Conservation (phyloP, 2,797 vertebrate genomes). For the Vespertilio murinus region DNA sequence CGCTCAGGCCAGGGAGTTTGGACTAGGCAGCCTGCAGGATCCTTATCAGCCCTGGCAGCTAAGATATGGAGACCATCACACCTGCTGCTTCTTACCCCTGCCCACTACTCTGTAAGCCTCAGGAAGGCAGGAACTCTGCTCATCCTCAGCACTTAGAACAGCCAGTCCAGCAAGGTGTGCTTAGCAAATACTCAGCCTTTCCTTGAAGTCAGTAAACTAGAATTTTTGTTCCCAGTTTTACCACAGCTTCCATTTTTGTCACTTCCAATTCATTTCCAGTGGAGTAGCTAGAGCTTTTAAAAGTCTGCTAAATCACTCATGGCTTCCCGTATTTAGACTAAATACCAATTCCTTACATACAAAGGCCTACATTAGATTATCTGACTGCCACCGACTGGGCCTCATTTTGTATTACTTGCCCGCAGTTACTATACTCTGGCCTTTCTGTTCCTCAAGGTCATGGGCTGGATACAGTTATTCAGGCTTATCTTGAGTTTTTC, state of each 20-base stretch:
- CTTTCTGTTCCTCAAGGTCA: conserved; percentile 2
- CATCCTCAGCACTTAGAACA: not conserved
- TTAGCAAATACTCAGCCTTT: not conserved
- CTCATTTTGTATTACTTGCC: not conserved
- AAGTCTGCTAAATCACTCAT: not conserved
- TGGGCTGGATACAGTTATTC: not conserved
- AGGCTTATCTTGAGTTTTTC: not conserved
- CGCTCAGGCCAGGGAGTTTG: not conserved
- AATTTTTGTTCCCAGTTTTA: conserved; percentile 32
- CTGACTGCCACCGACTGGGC: not conserved
- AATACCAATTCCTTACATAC: not conserved
- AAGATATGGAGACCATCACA: not conserved
- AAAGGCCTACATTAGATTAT: not conserved
- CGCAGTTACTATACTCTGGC: not conserved
- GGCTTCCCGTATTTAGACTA: not conserved
- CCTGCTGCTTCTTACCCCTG: not conserved
- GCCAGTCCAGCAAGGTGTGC: not conserved
- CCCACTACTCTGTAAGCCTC: too few relatives aligned
- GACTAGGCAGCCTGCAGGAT: not conserved
- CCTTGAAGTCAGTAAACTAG: not conserved
- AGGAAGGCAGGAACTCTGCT: not conserved
- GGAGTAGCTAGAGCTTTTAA: not conserved
- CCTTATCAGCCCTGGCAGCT: not conserved
- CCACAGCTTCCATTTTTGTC: not conserved
- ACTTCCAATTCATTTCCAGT: not conserved